Percentiles rank a stretch among this genome's conserved stretches.
Conservation (phyloP, 1,140 invertebrate genomes). For the Sweltsa coloradensis region DNA sequence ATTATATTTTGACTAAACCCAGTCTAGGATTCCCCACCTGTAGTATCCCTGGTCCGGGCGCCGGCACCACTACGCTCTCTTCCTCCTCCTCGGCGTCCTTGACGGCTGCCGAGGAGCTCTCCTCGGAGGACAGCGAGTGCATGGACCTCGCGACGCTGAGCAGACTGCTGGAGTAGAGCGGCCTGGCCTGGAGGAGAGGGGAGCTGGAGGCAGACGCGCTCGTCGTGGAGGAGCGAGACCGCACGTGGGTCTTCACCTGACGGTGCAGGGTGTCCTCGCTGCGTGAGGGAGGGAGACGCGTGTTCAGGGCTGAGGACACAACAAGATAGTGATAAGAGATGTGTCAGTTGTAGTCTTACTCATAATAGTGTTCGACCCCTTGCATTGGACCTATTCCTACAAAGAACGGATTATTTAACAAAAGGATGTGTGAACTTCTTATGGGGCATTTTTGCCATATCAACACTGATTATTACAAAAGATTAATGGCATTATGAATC, state of each 20-base stretch:
- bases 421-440: no score
- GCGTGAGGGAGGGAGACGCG: constrained; percentile 52
- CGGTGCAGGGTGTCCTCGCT: constrained; percentile 61
- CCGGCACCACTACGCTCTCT: constrained; percentile 21
- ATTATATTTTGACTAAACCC: no score
- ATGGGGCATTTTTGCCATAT: no score
- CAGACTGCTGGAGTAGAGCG: constrained; percentile 34
- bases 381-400: no score
- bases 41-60: constrained; percentile 43
- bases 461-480: no score
- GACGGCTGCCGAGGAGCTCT: constrained; percentile 12
- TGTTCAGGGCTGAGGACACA: constrained; percentile 11
- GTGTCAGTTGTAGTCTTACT: no score
- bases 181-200: constrained; percentile 45
- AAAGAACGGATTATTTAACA: no score
- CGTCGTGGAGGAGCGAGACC: constrained; percentile 30
- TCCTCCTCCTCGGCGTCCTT: constrained; percentile 9
- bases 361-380: no score
- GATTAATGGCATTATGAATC: no score
- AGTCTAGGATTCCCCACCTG: no score
- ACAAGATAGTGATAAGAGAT: no score
- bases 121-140: constrained; percentile 23
- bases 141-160: constrained; percentile 23
- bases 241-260: constrained; percentile 3
- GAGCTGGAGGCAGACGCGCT: constrained; percentile 51